These are phyloP conservation scores for Athrips mouffetella DNA, from an alignment of 2,888 invertebrate genomes.

Conservation along the genomic window DNA sequence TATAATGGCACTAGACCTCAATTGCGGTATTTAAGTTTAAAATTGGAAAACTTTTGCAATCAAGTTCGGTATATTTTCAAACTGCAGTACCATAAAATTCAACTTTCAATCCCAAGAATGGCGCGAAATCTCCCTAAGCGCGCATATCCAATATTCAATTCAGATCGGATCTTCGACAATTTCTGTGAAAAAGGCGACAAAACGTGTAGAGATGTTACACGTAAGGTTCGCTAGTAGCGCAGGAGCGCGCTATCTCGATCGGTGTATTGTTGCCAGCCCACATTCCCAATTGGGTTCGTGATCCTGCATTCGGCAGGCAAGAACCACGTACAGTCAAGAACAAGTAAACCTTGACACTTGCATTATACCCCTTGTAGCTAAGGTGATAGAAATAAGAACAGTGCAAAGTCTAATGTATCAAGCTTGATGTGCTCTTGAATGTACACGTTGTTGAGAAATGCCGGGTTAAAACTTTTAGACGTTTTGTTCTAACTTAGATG, in stretches of 20 bases:
- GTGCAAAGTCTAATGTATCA: no score
- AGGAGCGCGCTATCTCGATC: constrained; percentile 36
- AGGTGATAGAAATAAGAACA: no score
- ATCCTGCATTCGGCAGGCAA: constrained; percentile 47
- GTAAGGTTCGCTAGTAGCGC: neutral
- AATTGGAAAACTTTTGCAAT: no score
- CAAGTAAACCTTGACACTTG: neutral
- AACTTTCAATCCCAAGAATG: neutral
- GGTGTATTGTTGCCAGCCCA: constrained; percentile 30
- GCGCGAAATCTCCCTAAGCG: constrained; percentile 5
- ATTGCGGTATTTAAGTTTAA: no score
- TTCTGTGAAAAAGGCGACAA: constrained; percentile 19
- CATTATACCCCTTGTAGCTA: neutral
- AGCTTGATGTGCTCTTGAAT: no score
- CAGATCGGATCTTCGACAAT: constrained; percentile 23
- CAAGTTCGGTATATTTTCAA: no score
- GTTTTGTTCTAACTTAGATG: no score
- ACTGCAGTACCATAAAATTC: constrained; percentile 8
- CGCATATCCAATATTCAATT: constrained; percentile 24
- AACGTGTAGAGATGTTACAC: constrained; percentile 24
- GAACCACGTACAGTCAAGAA: constrained; percentile 19
- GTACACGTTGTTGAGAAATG: no score
- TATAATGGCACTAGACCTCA: no score
- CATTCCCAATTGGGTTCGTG: constrained; percentile 54
- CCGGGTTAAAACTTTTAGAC: no score